Evolutionary conservation across 2,888 invertebrate species (phyloP), one percentile per base, ranked within the genome.

Genomic region (Notodonta ziczac): DNA sequence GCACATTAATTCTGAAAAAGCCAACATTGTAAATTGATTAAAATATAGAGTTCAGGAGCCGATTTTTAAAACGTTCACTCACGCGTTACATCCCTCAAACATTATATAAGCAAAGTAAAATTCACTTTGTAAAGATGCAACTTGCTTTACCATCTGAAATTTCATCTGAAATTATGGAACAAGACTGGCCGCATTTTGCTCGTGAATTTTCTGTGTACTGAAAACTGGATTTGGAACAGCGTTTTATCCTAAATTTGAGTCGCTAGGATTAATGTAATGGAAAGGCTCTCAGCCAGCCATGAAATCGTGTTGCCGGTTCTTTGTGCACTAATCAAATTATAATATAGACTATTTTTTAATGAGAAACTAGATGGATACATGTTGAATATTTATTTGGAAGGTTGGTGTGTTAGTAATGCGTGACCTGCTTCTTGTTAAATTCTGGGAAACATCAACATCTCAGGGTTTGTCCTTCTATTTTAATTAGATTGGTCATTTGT

Each of bases 211-310:
- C 62, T 60, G 59, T 10, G 51, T 46, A 39, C 63, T 59, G 58
- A 59, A 67, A 59, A 65, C 62, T 59, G 58, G 59, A 40, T 56
- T 67, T 57, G 60, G 60, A 56, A 55, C 58, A 60, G n/a, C 60
- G 62, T 44, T 66, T 61, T 59, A 66, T 63, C 62, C 57, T 52
- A 59, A 71, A 73, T 70, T 73, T 51, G 48, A 66, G 66, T 62
- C 71, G 66, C 63, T 62, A 56, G 51, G 60, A 71, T 73, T 73
- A 73, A 71, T 71, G 64, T 66, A 57, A 60, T 60, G 66, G 66
- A 66, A 72, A 68, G 56, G 51, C 57, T 59, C 52, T 59, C 56
- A 69, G 51, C 74, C 61, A 68, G 56, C 62, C 64, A 57, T 71
- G 71, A 69, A 72, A 72, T 68, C 62, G 60, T 60, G 54, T 39